Percentiles rank a stretch among this genome's conserved stretches.
phyloP scores from a whole-genome alignment of 1,140 invertebrate species.

The Yoshiicerus persimilis region DNA sequence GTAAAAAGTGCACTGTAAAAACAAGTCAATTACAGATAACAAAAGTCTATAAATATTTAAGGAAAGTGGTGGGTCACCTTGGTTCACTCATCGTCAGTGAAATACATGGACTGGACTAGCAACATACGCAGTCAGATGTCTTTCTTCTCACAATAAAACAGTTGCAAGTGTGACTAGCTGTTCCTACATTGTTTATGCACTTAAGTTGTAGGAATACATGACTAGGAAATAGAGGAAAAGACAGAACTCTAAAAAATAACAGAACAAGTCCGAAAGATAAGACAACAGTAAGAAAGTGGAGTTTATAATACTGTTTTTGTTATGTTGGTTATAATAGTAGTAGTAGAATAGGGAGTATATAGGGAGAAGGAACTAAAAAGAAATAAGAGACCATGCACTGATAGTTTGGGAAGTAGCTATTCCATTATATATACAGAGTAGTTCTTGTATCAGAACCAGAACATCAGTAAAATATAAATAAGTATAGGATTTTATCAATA shows the following conservation, averaged over 20 bases:
- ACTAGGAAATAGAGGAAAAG: not conserved
- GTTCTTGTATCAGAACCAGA: not conserved
- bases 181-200: not conserved
- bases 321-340: not conserved
- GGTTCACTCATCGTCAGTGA: not conserved
- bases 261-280: not conserved
- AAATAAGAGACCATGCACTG: not conserved
- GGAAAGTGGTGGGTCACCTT: not conserved
- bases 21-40: not conserved
- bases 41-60: conserved; percentile 20
- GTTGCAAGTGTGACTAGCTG: not conserved
- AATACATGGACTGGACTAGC: not conserved
- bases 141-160: conserved; percentile 35
- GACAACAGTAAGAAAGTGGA: not conserved
- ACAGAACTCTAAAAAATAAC: not conserved
- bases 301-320: too few species aligned
- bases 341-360: not conserved
- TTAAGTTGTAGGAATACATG: not conserved
- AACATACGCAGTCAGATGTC: conserved; percentile 12
- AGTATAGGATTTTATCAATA: conserved; percentile 17
- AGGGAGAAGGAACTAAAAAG: not conserved
- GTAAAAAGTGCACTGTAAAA: not conserved
- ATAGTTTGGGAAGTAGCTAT: not conserved
- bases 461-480: conserved; percentile 3
- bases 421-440: not conserved